These are phyloP conservation scores for Etia nguti DNA, from an alignment of 2,113 vertebrate genomes.

Conservation along the genomic window DNA sequence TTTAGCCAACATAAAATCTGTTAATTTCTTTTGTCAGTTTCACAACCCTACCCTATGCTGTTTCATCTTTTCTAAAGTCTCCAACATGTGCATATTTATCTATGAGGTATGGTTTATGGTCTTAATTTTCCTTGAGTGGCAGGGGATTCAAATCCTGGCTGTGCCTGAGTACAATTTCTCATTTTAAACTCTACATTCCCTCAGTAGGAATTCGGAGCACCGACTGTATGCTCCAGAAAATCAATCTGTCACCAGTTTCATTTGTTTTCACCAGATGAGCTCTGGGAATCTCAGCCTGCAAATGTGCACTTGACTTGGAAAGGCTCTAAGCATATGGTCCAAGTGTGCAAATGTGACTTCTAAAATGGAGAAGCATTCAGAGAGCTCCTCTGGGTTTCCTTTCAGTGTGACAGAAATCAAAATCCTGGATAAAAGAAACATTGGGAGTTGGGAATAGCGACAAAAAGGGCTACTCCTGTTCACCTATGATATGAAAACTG, in stretches of 20 bases:
- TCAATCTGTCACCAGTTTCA: background rate
- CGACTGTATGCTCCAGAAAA: background rate
- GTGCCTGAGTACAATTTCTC: background rate
- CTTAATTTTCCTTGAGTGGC: background rate
- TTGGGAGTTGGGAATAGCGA: background rate
- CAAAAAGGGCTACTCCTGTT: background rate
- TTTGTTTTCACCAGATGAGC: conserved; percentile 12
- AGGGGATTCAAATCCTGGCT: background rate
- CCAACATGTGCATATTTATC: background rate
- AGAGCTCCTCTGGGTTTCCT: background rate
- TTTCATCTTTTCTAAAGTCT: background rate
- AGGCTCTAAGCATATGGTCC: background rate
- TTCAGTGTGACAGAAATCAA: background rate
- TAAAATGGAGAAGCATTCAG: background rate
- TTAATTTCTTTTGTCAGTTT: background rate
- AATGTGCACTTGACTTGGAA: conserved; percentile 10
- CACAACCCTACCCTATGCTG: background rate
- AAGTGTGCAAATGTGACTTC: background rate
- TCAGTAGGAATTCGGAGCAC: background rate
- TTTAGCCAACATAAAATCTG: background rate
- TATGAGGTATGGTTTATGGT: background rate
- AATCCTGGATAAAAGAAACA: background rate
- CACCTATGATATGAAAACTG: background rate
- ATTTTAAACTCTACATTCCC: background rate
- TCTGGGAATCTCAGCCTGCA: background rate